Conservation (phyloP, 2,888 invertebrate genomes). For the Heliconius charithonia region DNA sequence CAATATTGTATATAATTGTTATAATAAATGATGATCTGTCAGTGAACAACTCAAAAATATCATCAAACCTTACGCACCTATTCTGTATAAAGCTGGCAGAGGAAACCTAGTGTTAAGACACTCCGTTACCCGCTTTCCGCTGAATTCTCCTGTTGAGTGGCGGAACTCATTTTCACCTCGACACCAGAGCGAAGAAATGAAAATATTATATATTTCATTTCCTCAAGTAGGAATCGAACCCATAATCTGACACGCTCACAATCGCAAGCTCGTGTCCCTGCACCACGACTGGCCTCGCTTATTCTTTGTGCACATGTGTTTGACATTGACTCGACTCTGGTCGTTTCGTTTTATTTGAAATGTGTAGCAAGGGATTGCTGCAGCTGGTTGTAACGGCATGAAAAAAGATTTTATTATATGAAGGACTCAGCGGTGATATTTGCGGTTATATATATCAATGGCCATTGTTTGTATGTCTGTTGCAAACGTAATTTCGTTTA, state of each 20-base stretch:
- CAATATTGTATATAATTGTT: neutral
- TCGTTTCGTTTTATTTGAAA: slow-evolving; percentile 40
- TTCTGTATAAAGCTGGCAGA: no score
- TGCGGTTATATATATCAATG: slow-evolving; percentile 9
- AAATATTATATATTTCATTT: no score
- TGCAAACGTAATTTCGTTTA: neutral
- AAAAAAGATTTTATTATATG: slow-evolving; percentile 31
- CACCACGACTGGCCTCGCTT: neutral
- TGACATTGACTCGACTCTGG: slow-evolving; percentile 48
- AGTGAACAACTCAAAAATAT: neutral
- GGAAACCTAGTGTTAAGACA: no score
- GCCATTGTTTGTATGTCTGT: neutral
- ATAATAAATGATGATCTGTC: neutral
- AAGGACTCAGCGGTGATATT: neutral
- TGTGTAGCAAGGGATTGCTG: slow-evolving; percentile 30
- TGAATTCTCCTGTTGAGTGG: no score
- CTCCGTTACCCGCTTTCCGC: no score
- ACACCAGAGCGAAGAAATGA: no score
- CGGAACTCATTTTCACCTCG: no score
- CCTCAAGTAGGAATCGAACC: no score
- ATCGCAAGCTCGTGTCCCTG: no score
- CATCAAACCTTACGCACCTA: no score
- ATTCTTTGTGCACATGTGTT: slow-evolving; percentile 50
- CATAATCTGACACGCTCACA: no score
- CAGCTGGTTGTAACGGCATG: slow-evolving; percentile 30